These are phyloP conservation scores for Girardinus metallicus DNA, from an alignment of 2,797 vertebrate genomes.

Conservation along the genomic window DNA sequence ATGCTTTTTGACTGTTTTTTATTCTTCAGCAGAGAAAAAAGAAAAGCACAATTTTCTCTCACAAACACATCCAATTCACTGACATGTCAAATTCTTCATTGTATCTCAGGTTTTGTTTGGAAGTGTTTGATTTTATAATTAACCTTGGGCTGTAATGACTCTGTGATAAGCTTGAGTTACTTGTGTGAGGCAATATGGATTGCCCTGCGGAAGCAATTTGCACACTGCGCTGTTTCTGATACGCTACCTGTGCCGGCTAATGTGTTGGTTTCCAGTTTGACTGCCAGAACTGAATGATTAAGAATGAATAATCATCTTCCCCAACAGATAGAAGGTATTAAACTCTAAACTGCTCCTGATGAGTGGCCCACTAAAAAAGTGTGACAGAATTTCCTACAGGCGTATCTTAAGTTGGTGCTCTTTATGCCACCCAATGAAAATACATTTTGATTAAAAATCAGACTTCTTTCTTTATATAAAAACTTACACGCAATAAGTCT, in stretches of 20 bases:
- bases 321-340: slow-evolving; percentile 20
- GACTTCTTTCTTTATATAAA: not conserved
- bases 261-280: slow-evolving; percentile 30
- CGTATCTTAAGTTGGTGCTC: not conserved
- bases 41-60: slow-evolving; percentile 41
- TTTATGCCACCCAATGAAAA: not conserved
- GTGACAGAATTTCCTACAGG: not conserved
- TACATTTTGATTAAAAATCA: not conserved
- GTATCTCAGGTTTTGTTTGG: slow-evolving; percentile 27
- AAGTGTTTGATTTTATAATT: slow-evolving; percentile 38
- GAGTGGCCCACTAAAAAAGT: not conserved
- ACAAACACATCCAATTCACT: slow-evolving; percentile 12
- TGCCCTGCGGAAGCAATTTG: slow-evolving; percentile 55
- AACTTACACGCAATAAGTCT: not conserved
- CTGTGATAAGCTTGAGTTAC: slow-evolving; percentile 55
- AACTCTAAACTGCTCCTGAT: slow-evolving; percentile 20
- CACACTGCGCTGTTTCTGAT: slow-evolving; percentile 17
- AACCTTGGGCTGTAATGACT: slow-evolving; percentile 57
- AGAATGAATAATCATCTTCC: slow-evolving; percentile 27
- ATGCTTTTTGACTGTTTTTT: slow-evolving; percentile 52
- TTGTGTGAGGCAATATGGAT: slow-evolving; percentile 52
- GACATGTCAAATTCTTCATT: slow-evolving; percentile 24
- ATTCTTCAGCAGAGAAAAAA: slow-evolving; percentile 57
- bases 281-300: slow-evolving; percentile 40
- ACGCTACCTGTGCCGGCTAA: slow-evolving; percentile 22